These are phyloP conservation scores for Bos indicus DNA, from an alignment of 2,113 vertebrate genomes.

Conservation along the genomic window DNA sequence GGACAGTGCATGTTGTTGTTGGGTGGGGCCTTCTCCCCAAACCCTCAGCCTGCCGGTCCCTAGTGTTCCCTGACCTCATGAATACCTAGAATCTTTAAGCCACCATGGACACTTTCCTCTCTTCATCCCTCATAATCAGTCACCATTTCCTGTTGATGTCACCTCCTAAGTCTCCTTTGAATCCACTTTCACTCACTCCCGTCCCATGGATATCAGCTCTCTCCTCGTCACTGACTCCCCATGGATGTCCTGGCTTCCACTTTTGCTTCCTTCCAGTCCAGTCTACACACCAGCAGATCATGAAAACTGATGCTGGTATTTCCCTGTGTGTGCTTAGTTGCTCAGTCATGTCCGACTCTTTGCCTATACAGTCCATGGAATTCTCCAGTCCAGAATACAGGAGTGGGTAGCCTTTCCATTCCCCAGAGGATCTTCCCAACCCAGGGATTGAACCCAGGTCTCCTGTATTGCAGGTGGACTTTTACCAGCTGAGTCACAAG, in stretches of 20 bases:
- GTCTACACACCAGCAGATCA: too few relatives aligned
- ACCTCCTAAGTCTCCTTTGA: background rate
- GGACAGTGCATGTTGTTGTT: accelerated
- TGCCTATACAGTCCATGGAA: background rate
- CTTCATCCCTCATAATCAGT: background rate
- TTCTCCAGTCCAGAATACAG: background rate
- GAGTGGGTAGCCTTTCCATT: background rate
- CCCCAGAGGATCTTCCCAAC: background rate
- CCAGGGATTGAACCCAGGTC: background rate
- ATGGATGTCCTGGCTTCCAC: background rate
- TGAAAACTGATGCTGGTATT: background rate
- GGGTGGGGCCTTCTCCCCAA: background rate
- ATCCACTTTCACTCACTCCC: background rate
- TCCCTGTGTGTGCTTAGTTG: background rate
- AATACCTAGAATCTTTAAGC: background rate
- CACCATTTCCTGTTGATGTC: background rate
- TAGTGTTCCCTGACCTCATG: background rate
- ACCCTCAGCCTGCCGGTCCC: too few relatives aligned
- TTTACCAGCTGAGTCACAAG: background rate
- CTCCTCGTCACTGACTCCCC: background rate
- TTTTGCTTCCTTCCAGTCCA: background rate
- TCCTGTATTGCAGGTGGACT: background rate
- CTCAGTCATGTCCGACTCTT: background rate
- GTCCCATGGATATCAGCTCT: background rate
- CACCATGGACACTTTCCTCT: background rate